Conservation (phyloP, 2,797 vertebrate genomes). For the Lycodopsis pacificus region DNA sequence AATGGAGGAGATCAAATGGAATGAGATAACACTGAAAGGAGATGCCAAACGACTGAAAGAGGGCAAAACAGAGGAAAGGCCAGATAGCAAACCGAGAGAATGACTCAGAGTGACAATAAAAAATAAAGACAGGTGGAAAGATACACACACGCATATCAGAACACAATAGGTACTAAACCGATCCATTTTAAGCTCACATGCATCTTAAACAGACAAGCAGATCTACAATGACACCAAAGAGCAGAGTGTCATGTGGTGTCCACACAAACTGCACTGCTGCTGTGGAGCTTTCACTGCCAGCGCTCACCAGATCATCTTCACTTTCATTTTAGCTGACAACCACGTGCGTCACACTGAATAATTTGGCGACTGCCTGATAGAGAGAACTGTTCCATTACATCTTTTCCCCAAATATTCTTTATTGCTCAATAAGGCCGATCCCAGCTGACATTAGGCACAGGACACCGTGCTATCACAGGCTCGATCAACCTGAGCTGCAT, state of each 20-base stretch:
- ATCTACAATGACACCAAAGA: not conserved
- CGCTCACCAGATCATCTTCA: no score
- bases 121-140: slow-evolving; percentile 19
- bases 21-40: slow-evolving; percentile 28
- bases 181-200: slow-evolving; percentile 12
- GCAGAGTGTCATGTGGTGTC: not conserved
- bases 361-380: not conserved
- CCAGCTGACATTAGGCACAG: no score
- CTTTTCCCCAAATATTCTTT: no score
- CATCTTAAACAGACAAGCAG: not conserved
- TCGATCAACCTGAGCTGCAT: no score
- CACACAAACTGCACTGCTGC: not conserved
- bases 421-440: no score
- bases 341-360: not conserved
- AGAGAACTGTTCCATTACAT: not conserved
- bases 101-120: slow-evolving; percentile 32
- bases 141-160: slow-evolving; percentile 13
- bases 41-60: slow-evolving; percentile 21
- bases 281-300: not conserved
- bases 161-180: slow-evolving; percentile 20
- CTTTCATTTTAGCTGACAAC: not conserved
- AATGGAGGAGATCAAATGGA: slow-evolving; percentile 29
- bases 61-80: not conserved
- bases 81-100: slow-evolving; percentile 34
- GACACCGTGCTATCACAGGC: no score